These are phyloP conservation scores for Pipistrellus kuhlii DNA, from an alignment of 2,797 vertebrate species.

Conservation along the genomic window DNA sequence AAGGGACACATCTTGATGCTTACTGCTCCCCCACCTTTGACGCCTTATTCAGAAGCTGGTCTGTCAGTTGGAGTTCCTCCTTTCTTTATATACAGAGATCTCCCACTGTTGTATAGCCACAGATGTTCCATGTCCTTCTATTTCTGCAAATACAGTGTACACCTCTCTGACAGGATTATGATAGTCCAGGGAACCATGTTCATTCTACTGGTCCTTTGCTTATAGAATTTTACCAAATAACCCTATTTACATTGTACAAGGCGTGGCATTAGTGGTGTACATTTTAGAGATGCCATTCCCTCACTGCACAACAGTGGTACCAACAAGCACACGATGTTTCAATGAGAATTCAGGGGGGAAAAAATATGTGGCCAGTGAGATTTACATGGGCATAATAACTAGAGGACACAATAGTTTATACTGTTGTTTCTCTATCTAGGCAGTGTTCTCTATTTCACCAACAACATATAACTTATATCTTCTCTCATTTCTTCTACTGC, in stretches of 20 bases:
- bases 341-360: neutral
- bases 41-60: neutral
- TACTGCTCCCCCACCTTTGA: neutral
- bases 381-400: neutral
- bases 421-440: neutral
- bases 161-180: neutral
- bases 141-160: neutral
- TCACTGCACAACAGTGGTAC: neutral
- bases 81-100: neutral
- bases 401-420: neutral
- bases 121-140: neutral
- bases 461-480: neutral
- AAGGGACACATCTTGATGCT: neutral
- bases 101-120: neutral
- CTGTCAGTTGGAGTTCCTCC: neutral
- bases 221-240: neutral
- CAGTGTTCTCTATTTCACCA: neutral
- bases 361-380: neutral
- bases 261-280: neutral
- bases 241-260: neutral
- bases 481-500: neutral
- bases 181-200: neutral
- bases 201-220: neutral
- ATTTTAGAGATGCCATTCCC: neutral
- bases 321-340: neutral